A percentile compares a stretch with the other conserved stretches of the same genome.
These are phyloP conservation scores for Operophtera brumata DNA, from an alignment of 2,888 invertebrate species.

Conservation along the genomic window DNA sequence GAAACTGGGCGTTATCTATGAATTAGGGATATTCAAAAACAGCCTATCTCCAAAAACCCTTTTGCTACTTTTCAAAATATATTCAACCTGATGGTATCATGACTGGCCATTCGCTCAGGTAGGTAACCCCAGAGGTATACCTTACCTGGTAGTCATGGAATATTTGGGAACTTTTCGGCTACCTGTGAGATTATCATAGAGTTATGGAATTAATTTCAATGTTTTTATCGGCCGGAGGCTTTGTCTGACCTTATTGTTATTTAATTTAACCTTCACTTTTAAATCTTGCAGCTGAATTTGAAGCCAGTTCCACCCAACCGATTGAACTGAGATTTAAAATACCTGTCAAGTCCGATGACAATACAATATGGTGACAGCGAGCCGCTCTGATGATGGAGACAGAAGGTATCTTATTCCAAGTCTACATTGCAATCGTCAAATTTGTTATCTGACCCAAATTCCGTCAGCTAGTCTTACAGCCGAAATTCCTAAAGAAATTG, in stretches of 20 bases:
- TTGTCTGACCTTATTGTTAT: conserved; percentile 16
- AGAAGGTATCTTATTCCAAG: too few species aligned
- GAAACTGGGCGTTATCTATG: not conserved
- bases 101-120: conserved; percentile 22
- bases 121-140: conserved; percentile 6
- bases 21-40: not conserved
- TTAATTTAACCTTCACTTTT: too few species aligned
- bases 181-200: conserved; percentile 25
- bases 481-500: conserved; percentile 78
- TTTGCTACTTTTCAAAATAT: conserved; percentile 8
- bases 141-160: conserved; percentile 1
- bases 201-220: conserved; percentile 11
- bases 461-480: conserved; percentile 42
- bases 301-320: too few species aligned
- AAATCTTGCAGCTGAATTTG: too few species aligned
- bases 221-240: conserved; percentile 21
- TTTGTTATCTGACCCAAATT: conserved; percentile 31
- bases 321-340: too few species aligned
- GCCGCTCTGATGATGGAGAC: too few species aligned
- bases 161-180: conserved; percentile 18
- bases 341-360: too few species aligned
- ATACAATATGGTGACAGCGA: too few species aligned
- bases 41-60: not conserved
- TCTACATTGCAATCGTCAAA: conserved; percentile 15
- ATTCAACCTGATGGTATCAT: conserved; percentile 6